Evolutionary conservation across 2,888 invertebrate genomes (phyloP).

Genomic region (Crioceris asparagi): DNA sequence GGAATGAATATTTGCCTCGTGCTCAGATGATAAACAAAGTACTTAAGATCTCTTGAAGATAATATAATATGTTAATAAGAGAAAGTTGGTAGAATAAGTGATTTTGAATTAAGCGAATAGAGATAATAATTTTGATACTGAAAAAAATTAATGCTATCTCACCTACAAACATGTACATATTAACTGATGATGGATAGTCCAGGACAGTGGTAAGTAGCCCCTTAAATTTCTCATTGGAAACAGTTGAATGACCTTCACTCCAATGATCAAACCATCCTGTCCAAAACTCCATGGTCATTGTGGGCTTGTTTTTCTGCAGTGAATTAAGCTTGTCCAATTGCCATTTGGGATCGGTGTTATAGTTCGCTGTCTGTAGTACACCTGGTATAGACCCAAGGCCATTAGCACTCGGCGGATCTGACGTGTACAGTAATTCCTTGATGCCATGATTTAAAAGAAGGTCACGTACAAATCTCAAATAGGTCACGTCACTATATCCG

Average conservation of each 20-base stretch:
- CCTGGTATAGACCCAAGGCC: background rate
- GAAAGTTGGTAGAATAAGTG: no score
- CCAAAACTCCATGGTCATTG: conserved; percentile 1
- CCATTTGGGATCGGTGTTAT: background rate
- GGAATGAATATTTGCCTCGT: no score
- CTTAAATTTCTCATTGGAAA: background rate
- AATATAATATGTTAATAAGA: no score
- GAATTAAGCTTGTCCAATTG: background rate
- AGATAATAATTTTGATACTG: no score
- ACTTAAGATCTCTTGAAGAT: no score
- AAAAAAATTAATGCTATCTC: no score
- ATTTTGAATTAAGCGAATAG: no score
- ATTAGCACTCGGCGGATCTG: background rate
- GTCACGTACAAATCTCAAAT: no score
- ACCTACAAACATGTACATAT: conserved; percentile 87
- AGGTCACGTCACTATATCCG: conserved; percentile 28
- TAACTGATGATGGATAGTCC: conserved; percentile 45
- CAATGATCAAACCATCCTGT: background rate
- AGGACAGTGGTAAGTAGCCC: conserved; percentile 14
- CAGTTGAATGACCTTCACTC: background rate
- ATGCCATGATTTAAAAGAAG: no score
- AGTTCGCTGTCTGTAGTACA: background rate
- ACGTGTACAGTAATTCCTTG: background rate
- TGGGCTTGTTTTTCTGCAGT: background rate
- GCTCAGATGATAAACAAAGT: no score